Base-by-base conservation (phyloP, 2,888 invertebrate genomes). In the Gari tellinella region DNA sequence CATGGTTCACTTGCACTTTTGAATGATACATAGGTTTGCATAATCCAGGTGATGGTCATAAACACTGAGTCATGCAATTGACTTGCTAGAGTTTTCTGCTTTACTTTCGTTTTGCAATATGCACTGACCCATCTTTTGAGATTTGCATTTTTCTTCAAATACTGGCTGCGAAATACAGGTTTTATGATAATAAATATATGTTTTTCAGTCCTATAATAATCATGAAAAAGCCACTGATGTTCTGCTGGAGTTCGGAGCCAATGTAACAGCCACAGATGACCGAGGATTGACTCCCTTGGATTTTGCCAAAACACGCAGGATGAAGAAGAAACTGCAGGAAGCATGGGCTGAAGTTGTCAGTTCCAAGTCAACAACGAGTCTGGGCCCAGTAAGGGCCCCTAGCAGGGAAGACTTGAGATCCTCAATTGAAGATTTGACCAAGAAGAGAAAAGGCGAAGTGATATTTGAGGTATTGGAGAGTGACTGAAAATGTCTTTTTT, bases 381-480 rank as follows among this genome's bases (percentile, higher is more conserved):
- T 88, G 31, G 86, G 83, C n/a, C 88, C 88, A 12, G 78, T 88
- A 7, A 72, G 83, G 38, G 72, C 79, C 0, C 80, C 74, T 15
- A 79, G 79, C 51, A 61, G 78, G 31, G 82, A 84, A 43, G 82
- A 81, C 49, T 41, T 76, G 8, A 62, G 79, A 21, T 43, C 80
- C 1, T 82, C 82, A 0, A 49, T 80, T 23, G 83, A 84, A 41
- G 81, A 80, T 49, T 53, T 74, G 21, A 72, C 72, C 3, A 79
- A 73, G 41, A 83, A 75, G 49, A 73, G 72, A 21, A 82, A 77
- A 63, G 83, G 85, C 41, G 89, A 89, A 72, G 89, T 90, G 14
- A 87, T 89, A 17, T 89, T 89, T 86, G 89, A 89, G 73, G 90
- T 89, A 80, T 31, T n/a, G n/a, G n/a, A n/a, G n/a, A n/a, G n/a